Evolutionary conservation across 2,113 vertebrate species (phyloP), one percentile per base, ranked within the genome.

Genomic region (Vanacampus margaritifer): DNA sequence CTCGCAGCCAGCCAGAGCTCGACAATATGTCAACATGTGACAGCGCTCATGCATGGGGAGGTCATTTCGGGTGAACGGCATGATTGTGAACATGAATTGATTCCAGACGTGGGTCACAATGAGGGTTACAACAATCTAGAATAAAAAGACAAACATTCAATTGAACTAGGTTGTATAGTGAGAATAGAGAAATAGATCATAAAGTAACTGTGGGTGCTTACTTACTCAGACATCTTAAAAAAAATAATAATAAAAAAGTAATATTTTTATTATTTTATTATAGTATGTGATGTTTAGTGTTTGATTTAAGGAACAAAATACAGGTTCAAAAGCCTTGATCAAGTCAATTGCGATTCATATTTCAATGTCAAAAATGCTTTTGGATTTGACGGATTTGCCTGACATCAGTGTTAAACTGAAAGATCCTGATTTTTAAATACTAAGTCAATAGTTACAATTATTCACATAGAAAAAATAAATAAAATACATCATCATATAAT

Each of bases 1-100:
- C 72, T 62, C 60, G 78, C 76, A 68, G 43, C 54, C 69, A 54
- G 56, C 68, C 57, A 72, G 53, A 59, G 13, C 70, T 39, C 67
- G 63, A 66, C 36, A 1, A 68, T 65, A 69, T 63, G 64, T 68
- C 68, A 79, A 64, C 48, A 56, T 32, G 46, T 72, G 65, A 74
- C 65, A 39, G 1, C 10, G 10, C 12, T 23, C 37, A 62, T 17
- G 36, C 26, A 32, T 0, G 1, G 16, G 13, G 37, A 41, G 17
- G 51, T 48, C 32, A 56, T 39, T 46, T 26, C 50, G 64, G n/a
- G 13, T n/a, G 24, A 58, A 53, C n/a, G 58, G 51, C 28, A 11
- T 3, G n/a, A 62, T 41, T 41, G 12, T 7, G n/a, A 26, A 23
- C n/a, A 62, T 9, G 36, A 43, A 62, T 24, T 21, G 11, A 41